Conservation (phyloP, 2,113 vertebrate genomes). For the Etia nguti region DNA sequence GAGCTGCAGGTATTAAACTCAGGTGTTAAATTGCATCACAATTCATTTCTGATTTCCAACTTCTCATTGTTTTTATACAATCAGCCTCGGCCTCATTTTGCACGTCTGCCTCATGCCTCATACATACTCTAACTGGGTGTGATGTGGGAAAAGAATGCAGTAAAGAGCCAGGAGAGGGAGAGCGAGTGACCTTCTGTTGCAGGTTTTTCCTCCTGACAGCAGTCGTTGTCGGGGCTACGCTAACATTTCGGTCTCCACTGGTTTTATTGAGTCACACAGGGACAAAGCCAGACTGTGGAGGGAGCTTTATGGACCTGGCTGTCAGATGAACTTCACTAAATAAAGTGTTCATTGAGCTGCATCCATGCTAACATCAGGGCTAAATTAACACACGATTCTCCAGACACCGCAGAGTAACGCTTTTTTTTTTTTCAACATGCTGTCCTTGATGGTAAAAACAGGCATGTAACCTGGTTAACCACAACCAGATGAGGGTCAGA, state of each 20-base stretch:
- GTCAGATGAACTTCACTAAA: conserved; percentile 45
- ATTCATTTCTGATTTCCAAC: background rate
- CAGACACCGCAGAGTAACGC: background rate
- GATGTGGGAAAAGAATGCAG: background rate
- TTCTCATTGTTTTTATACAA: background rate
- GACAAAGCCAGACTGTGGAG: background rate
- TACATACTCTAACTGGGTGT: background rate
- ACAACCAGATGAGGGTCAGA: background rate
- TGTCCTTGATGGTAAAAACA: background rate
- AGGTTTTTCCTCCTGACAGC: background rate
- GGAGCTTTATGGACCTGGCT: conserved; percentile 25
- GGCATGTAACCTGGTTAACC: conserved; percentile 7
- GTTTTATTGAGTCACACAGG: background rate
- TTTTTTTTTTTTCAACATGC: background rate
- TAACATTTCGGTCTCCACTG: background rate
- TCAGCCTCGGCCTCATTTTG: background rate
- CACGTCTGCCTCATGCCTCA: background rate
- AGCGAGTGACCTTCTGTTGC: background rate
- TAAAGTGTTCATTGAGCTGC: conserved; percentile 37
- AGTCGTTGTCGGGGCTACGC: conserved; percentile 9
- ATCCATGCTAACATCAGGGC: background rate
- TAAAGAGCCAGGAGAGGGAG: background rate
- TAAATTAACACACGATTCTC: conserved; percentile 5
- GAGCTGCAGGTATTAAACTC: no score
- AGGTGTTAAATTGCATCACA: no score